Percentiles rank a stretch among this genome's conserved stretches.
Evolutionary conservation across 2,888 invertebrate genomes (phyloP).

Genomic region (Automeris io): DNA sequence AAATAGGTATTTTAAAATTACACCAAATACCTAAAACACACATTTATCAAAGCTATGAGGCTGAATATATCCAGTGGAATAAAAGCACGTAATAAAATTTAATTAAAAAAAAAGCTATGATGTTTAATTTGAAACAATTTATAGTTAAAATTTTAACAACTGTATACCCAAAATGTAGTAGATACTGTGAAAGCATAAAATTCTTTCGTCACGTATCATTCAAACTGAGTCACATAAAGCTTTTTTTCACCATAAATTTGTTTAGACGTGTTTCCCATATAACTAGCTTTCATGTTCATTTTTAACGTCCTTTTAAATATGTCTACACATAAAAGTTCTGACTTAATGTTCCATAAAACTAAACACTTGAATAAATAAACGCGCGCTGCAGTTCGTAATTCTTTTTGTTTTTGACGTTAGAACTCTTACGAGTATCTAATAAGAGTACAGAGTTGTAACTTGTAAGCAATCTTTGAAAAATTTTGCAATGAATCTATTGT

Average conservation of each 20-base stretch:
- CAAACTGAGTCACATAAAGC: slow-evolving; percentile 12
- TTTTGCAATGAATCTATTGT: slow-evolving; percentile 48
- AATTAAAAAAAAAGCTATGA: too few relatives aligned
- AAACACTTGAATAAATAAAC: slow-evolving; percentile 51
- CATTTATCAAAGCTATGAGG: too few relatives aligned
- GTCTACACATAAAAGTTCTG: slow-evolving; percentile 40
- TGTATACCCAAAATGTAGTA: neutral
- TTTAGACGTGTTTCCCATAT: slow-evolving; percentile 28
- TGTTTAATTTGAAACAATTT: too few relatives aligned
- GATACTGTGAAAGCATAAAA: neutral
- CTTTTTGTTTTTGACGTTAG: slow-evolving; percentile 26
- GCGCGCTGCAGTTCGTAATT: slow-evolving; percentile 23
- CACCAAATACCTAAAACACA: too few relatives aligned
- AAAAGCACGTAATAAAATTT: too few relatives aligned
- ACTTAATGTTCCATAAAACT: slow-evolving; percentile 47
- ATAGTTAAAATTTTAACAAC: neutral
- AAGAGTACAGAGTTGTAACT: slow-evolving; percentile 16
- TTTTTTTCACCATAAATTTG: slow-evolving; percentile 17
- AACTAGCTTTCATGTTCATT: slow-evolving; percentile 36
- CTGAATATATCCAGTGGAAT: too few relatives aligned
- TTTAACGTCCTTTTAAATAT: slow-evolving; percentile 51
- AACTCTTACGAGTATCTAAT: too few relatives aligned
- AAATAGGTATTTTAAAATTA: too few relatives aligned
- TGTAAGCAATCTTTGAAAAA: slow-evolving; percentile 26
- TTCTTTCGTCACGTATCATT: slow-evolving; percentile 8